Base-by-base conservation (phyloP, 2,797 vertebrate genomes). In the Coregonus sp. region DNA sequence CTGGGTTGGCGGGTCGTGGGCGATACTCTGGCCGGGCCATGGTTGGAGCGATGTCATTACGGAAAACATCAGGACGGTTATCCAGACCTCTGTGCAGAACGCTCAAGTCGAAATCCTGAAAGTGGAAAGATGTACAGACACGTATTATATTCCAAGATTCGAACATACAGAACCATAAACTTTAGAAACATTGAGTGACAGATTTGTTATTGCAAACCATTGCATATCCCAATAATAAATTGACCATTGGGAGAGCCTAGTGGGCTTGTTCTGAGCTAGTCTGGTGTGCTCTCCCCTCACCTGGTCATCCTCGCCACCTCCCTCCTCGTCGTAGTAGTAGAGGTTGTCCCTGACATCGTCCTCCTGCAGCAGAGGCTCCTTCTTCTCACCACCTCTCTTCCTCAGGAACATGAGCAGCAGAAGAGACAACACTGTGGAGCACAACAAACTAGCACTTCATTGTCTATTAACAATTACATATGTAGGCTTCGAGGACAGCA, bases 271-370 rank as follows among this genome's bases (percentile, higher is more conserved):
- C 18, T 18, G 54, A 59, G 54, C 5, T 20, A 47, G 40, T 47
- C 40, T 47, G 40, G 40, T 11, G 40, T 47, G 9, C 40, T 11
- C 15, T 56, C 15, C 16, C 37, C n/a, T 50, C 14, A 98, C 98
- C 97, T 98, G 97, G 86, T 99, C 97, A 40, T 99, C 98, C 85
- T 99, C 97, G 0, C 98, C 98, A 0, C 97, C 98, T 0, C 97
- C 97, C 76, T 99, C 98, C 85, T 99, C 97, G 0, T 97, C 96
- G 0, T 98, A 99, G 89, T 95, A 95, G 83, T 96, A 98, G 73
- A 99, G 92, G 0, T 98, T 97, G 92, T 99, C 97, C 75, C 97
- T 85, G 59, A 95, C 86, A 37, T 98, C 96, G 0, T 97, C 95
- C 0, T 97, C 96, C 0, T 89, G 93, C 0, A 96, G 91, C 0